Evolutionary conservation across 2,113 vertebrate species (phyloP).

Genomic region (Pachycephala philippinensis): DNA sequence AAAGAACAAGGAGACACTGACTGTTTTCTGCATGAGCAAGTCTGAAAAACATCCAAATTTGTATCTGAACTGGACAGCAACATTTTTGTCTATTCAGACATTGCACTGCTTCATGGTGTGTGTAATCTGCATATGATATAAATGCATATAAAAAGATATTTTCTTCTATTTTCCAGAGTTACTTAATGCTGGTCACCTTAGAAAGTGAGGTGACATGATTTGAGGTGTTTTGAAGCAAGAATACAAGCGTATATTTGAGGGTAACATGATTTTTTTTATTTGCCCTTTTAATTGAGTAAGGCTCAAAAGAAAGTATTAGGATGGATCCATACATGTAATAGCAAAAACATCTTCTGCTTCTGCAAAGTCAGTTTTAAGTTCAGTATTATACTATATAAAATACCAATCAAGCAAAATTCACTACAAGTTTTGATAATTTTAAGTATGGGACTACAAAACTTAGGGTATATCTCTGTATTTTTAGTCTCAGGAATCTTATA

Average conservation of each 20-base stretch:
- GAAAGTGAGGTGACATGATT: background rate
- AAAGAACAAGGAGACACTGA: background rate
- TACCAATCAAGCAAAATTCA: background rate
- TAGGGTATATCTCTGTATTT: background rate
- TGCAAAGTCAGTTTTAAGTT: background rate
- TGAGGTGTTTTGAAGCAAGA: background rate
- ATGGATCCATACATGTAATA: background rate
- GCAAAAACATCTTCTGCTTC: background rate
- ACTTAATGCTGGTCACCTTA: background rate
- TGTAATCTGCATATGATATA: fast-evolving
- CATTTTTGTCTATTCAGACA: background rate
- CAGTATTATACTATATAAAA: background rate
- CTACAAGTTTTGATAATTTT: background rate
- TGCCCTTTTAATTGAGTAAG: background rate
- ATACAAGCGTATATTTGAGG: background rate
- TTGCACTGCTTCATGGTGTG: background rate
- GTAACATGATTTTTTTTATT: background rate
- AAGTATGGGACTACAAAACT: background rate
- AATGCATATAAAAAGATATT: background rate
- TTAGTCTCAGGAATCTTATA: background rate
- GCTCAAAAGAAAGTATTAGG: background rate
- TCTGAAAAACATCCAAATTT: background rate
- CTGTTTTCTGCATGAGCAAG: background rate
- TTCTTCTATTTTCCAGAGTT: background rate
- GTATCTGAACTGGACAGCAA: background rate